Base-by-base conservation (phyloP, 2,888 invertebrate species). In the Aproaerema taeniolella region DNA sequence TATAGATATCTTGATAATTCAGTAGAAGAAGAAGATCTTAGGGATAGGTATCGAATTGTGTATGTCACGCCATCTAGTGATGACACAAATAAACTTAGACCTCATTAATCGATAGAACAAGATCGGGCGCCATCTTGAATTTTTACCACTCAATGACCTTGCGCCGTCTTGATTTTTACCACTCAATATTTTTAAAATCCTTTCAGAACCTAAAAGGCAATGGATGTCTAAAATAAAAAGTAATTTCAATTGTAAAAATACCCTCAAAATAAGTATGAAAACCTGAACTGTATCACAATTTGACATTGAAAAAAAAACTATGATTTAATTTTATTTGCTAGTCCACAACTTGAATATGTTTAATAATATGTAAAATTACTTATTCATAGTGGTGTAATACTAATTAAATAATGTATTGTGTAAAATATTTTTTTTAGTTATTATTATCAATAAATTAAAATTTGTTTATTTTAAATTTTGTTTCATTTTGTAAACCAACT, bases 361-460 rank as follows among this genome's bases (percentile, higher is more conserved):
- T 72, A 79, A 80, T n/a, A n/a, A n/a, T n/a, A n/a, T n/a, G n/a
- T n/a, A n/a, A n/a, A n/a, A 67, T 74, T 80, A 78, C 80, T 79
- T 79, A 83, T 82, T 78, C 78, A 79, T 86, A 86, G 85, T 67
- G 65, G 79, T 83, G 79, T 83, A 85, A 82, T 75, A 86, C 83
- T 86, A 86, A 86, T 82, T 80, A 78, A 16, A 35, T 81, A 82
- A 82, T 80, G 81, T 85, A 82, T 79, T 80, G 79, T 86, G 83
- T 81, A 83, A 82, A 81, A 82, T 78, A 81, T 81, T 80, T 81
- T 81, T 81, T 82, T 82, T 77, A 70, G 72, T 80, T 79, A 78
- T 80, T 82, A 79, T 67, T 77, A 83, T 82, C 83, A 85, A 83
- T 86, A 83, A 85, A 85, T 85, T 83, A 82, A 83, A 85, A 82